A percentile compares a stretch with the other conserved stretches of the same genome.
Evolutionary conservation across 30 jellyfish, hydroid and myxozoan genomes (phyloP).

Genomic region (Aurelia aurita complex sp. Pacific): DNA sequence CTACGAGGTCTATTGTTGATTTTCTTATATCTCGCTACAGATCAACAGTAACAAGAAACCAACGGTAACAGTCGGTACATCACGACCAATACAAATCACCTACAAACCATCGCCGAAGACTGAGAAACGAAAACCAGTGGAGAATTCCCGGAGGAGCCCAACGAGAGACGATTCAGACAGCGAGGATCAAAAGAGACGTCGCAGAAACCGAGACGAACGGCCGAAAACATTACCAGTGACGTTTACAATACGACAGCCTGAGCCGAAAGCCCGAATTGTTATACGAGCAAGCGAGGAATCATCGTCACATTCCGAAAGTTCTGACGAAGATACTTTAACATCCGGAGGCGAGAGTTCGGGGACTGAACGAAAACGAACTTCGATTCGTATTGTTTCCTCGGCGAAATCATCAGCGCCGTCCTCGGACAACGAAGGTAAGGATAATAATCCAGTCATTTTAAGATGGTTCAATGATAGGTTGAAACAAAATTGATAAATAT

Average conservation of each 20-base stretch:
- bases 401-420: slow-evolving; percentile 23
- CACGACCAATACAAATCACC: slow-evolving; percentile 10
- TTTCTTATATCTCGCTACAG: too few relatives aligned
- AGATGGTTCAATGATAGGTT: too few relatives aligned
- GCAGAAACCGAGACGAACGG: slow-evolving; percentile 44
- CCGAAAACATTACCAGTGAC: slow-evolving; percentile 59
- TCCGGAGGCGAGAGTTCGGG: slow-evolving; percentile 42
- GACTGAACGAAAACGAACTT: slow-evolving; percentile 31
- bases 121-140: neutral
- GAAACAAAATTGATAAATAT: too few relatives aligned
- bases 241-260: slow-evolving; percentile 21
- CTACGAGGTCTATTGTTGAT: too few relatives aligned
- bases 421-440: slow-evolving; percentile 14
- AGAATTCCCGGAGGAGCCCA: too few relatives aligned
- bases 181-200: slow-evolving; percentile 9
- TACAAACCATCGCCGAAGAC: slow-evolving; percentile 7
- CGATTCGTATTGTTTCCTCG: slow-evolving; percentile 53
- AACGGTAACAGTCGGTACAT: slow-evolving; percentile 15
- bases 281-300: neutral
- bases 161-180: neutral
- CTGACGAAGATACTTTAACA: slow-evolving; percentile 33
- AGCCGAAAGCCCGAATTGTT: neutral
- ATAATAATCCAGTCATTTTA: too few relatives aligned
- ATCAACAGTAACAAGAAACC: neutral
- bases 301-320: neutral